phyloP scores from a whole-genome alignment of 2,113 vertebrate species.

The Menidia beryllina region DNA sequence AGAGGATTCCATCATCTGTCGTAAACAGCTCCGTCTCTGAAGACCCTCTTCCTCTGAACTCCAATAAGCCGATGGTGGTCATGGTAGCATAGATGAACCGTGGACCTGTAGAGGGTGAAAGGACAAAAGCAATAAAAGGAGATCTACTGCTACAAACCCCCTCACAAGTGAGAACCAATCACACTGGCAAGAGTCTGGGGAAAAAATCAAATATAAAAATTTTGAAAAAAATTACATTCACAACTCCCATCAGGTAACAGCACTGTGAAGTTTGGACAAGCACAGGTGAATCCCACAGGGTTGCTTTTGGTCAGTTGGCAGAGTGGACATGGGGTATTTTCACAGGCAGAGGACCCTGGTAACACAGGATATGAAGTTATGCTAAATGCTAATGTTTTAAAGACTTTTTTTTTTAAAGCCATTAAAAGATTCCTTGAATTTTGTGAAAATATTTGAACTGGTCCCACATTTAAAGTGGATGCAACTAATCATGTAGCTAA shows the following conservation, averaged over 20 bases:
- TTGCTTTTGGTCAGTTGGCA: constrained; percentile 86
- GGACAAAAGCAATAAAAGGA: neutral
- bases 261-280: constrained; percentile 84
- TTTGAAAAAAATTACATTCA: constrained; percentile 79
- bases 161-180: too few relatives aligned
- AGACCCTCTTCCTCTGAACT: constrained; percentile 71
- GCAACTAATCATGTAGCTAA: too few relatives aligned
- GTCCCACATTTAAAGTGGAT: too few relatives aligned
- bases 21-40: constrained; percentile 68
- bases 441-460: too few relatives aligned
- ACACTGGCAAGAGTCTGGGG: too few relatives aligned
- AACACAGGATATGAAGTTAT: neutral
- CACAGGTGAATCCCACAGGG: constrained; percentile 84
- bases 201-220: neutral
- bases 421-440: too few relatives aligned
- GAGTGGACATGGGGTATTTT: constrained; percentile 79
- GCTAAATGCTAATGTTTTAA: too few relatives aligned
- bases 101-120: constrained; percentile 75
- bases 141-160: neutral
- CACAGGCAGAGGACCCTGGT: constrained; percentile 78
- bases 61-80: constrained; percentile 78
- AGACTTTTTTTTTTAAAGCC: too few relatives aligned
- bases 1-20: constrained; percentile 74
- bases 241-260: constrained; percentile 84
- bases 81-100: constrained; percentile 82